Conservation (phyloP, 53 echinoderm and acorn worm species). For the Zoroaster sp. region DNA sequence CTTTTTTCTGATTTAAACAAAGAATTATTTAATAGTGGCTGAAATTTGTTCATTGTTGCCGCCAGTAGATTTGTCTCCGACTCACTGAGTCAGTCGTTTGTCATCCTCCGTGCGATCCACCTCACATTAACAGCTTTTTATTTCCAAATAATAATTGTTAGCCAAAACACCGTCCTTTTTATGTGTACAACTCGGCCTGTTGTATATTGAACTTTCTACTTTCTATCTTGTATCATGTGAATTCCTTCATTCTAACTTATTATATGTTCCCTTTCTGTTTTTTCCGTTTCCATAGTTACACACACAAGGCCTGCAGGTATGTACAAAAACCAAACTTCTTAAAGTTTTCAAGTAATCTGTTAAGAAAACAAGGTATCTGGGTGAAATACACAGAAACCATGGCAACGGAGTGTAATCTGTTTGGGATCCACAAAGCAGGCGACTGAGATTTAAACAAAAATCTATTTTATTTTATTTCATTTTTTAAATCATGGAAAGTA, state of each 20-base stretch:
- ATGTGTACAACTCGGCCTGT: background rate
- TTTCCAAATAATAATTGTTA: background rate
- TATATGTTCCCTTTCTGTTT: conserved; percentile 55
- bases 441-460: no score
- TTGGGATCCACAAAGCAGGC: no score
- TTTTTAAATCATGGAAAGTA: no score
- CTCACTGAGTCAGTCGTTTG: background rate
- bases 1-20: no score
- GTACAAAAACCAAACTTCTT: conserved; percentile 29
- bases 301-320: conserved; percentile 57
- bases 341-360: no score
- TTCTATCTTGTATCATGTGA: background rate
- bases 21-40: no score
- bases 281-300: conserved; percentile 53
- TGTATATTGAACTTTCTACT: background rate
- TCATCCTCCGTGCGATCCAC: no score
- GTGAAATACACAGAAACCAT: no score
- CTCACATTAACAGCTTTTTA: no score
- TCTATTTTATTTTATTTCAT: no score
- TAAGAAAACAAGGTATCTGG: no score
- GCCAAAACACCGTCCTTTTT: background rate
- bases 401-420: no score
- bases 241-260: conserved; percentile 42
- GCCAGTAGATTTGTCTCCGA: background rate
- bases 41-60: background rate